Evolutionary conservation across 2,888 invertebrate species (phyloP).

Genomic region (Pheosia tremula): DNA sequence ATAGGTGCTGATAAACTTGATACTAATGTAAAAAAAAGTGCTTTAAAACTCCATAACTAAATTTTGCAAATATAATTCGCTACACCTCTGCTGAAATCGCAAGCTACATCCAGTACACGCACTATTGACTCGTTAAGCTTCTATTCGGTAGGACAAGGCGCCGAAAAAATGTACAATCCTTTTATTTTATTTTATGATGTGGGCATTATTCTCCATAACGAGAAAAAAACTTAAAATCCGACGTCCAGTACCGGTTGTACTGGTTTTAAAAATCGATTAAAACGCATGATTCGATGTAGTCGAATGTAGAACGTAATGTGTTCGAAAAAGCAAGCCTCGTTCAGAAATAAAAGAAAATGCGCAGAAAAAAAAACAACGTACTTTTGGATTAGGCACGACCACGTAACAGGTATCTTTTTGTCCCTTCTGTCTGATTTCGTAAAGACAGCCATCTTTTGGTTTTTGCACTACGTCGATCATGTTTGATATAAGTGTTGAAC

Average conservation of each 20-base stretch:
- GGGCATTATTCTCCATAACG: neutral
- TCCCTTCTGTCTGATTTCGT: constrained; percentile 87
- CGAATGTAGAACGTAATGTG: constrained; percentile 11
- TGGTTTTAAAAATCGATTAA: constrained; percentile 14
- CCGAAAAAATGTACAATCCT: neutral
- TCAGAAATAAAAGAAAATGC: constrained; percentile 7
- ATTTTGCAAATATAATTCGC: too few species aligned
- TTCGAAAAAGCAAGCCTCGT: constrained; percentile 8
- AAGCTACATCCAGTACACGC: too few species aligned
- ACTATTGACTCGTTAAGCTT: neutral
- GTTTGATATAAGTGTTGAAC: constrained; percentile 47
- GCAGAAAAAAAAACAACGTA: constrained; percentile 64
- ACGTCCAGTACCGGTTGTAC: constrained; percentile 2
- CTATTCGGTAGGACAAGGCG: neutral
- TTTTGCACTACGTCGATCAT: constrained; percentile 78
- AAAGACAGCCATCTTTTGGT: constrained; percentile 84
- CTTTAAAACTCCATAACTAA: too few species aligned
- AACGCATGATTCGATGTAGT: constrained; percentile 13
- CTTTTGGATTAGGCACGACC: constrained; percentile 88
- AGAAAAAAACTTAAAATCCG: neutral
- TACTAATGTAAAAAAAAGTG: too few species aligned
- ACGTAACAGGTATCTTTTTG: constrained; percentile 87
- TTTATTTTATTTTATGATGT: neutral
- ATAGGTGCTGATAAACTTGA: too few species aligned
- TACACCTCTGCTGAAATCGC: too few species aligned